These are phyloP conservation scores for Eunapius fragilis DNA, from an alignment of 37 sponge, comb jelly and placozoan genomes.

Conservation along the genomic window DNA sequence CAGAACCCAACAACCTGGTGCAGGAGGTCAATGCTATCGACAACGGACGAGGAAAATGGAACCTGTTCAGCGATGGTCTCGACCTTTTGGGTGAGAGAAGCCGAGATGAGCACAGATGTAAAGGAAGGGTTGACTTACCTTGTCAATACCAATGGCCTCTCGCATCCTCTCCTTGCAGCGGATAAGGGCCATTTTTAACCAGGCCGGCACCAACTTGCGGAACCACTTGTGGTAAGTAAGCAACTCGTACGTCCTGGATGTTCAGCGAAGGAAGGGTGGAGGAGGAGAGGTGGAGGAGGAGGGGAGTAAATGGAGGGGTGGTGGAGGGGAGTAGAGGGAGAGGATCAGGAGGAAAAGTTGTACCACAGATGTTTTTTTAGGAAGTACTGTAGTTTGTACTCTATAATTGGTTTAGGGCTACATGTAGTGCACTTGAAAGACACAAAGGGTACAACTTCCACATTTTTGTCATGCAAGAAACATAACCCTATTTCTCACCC, in stretches of 20 bases:
- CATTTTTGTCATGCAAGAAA: too few relatives aligned
- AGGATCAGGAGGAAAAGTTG: neutral
- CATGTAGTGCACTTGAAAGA: too few relatives aligned
- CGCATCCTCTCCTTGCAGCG: constrained; percentile 18
- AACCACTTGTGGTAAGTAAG: constrained; percentile 52
- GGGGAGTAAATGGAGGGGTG: neutral
- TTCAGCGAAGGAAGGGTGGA: neutral
- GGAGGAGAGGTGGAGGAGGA: neutral
- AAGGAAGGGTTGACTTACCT: constrained; percentile 8
- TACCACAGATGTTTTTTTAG: neutral
- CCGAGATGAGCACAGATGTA: neutral
- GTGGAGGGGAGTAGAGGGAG: neutral
- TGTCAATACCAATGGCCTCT: constrained; percentile 49
- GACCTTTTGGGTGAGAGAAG: neutral
- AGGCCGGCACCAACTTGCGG: constrained; percentile 31
- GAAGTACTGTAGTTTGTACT: too few relatives aligned
- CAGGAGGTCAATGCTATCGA: constrained; percentile 37
- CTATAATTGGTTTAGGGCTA: too few relatives aligned
- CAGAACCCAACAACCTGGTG: constrained; percentile 38
- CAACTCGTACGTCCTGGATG: neutral
- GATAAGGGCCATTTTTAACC: constrained; percentile 37
- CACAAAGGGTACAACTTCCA: too few relatives aligned
- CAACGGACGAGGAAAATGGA: constrained; percentile 54
- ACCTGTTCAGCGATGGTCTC: constrained; percentile 15
- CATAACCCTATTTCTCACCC: neutral